phyloP scores from a whole-genome alignment of 35 echinoderm and acorn worm genomes.

The Holothuria glaberrima region DNA sequence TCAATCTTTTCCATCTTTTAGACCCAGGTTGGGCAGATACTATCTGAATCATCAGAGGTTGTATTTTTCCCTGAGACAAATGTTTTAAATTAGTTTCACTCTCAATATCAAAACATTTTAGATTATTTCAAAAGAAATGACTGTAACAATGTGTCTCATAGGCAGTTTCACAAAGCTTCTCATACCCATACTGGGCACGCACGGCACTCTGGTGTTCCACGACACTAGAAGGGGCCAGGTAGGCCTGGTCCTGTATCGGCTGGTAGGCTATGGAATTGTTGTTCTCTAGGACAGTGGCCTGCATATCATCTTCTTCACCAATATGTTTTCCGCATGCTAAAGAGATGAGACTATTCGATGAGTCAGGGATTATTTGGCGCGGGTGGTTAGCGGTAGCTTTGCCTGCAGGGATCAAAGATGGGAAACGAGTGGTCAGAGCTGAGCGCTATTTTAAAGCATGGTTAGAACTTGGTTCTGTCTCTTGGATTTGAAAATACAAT shows the following conservation, averaged over 20 bases:
- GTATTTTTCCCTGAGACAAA: too few species aligned
- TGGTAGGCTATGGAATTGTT: constrained; percentile 29
- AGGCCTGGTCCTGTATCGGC: not conserved
- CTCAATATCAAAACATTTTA: too few species aligned
- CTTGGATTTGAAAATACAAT: too few species aligned
- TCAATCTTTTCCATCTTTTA: too few species aligned
- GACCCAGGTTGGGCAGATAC: too few species aligned
- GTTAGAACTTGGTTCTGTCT: too few species aligned
- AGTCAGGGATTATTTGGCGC: constrained; percentile 22
- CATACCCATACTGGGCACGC: constrained; percentile 14
- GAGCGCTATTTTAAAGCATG: too few species aligned
- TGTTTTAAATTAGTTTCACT: too few species aligned
- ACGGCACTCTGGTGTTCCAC: constrained; percentile 36
- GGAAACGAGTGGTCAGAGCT: not conserved
- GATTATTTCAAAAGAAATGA: constrained; percentile 44
- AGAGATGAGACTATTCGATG: constrained; percentile 43
- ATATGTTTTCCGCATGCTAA: constrained; percentile 22
- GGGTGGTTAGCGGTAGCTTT: not conserved
- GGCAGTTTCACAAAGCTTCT: constrained; percentile 31
- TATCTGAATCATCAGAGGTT: too few species aligned
- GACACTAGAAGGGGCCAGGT: constrained; percentile 23
- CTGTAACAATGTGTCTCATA: constrained; percentile 37
- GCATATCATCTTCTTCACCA: not conserved
- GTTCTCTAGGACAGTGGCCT: constrained; percentile 20
- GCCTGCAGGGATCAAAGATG: constrained; percentile 41